These are phyloP conservation scores for Philaethria dido DNA, from an alignment of 2,888 invertebrate genomes.

Conservation along the genomic window DNA sequence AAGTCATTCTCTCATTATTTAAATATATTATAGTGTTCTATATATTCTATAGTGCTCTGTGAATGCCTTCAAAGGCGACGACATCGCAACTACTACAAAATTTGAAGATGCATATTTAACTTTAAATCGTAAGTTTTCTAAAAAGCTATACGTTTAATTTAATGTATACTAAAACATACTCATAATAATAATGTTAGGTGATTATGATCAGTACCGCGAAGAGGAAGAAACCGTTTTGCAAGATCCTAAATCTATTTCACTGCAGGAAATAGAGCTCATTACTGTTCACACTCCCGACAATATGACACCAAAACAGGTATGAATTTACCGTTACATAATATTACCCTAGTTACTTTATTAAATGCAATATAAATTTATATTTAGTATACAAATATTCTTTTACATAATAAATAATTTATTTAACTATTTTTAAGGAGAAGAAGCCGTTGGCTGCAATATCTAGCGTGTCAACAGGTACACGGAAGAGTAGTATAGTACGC, in stretches of 20 bases:
- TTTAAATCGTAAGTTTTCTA: conserved; percentile 64
- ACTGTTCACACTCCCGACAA: conserved; percentile 54
- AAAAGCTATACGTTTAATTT: neutral
- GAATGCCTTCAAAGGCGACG: conserved; percentile 30
- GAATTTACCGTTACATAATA: neutral
- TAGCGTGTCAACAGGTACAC: conserved; percentile 57
- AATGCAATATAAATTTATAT: neutral
- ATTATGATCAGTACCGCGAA: conserved; percentile 72
- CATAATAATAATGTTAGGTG: conserved; percentile 55
- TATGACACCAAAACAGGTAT: conserved; percentile 25
- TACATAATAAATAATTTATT: neutral
- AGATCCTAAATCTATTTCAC: conserved; percentile 64
- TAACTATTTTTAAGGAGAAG: conserved; percentile 42
- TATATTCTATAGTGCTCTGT: conserved; percentile 13
- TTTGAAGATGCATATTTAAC: conserved; percentile 56
- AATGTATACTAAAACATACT: neutral
- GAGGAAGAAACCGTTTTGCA: conserved; percentile 65
- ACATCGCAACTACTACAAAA: conserved; percentile 42
- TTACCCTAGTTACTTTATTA: neutral
- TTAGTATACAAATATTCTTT: neutral
- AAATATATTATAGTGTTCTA: no score
- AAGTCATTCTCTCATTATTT: no score
- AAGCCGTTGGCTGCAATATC: conserved; percentile 54
- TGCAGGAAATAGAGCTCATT: conserved; percentile 70
- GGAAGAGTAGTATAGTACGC: conserved; percentile 61